These are phyloP conservation scores for Nyctalus aviator DNA, from an alignment of 2,797 vertebrate species.

Conservation along the genomic window DNA sequence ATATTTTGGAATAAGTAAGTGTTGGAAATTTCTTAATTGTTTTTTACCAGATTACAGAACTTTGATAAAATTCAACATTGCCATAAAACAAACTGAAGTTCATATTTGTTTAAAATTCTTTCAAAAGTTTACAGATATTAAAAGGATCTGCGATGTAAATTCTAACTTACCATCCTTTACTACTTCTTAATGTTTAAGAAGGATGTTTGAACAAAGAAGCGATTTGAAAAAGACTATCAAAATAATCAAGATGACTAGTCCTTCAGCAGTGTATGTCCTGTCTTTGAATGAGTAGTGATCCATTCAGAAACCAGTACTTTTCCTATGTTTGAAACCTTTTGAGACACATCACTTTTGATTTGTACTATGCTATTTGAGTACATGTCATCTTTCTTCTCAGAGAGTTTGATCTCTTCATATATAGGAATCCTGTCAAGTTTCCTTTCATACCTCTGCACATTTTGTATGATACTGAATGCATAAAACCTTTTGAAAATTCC, in stretches of 20 bases:
- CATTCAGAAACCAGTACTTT: not conserved
- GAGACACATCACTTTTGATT: not conserved
- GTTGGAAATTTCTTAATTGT: not conserved
- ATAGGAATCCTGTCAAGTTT: not conserved
- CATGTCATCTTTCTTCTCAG: not conserved
- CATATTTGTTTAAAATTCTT: not conserved
- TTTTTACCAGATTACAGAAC: not conserved
- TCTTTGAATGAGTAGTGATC: not conserved
- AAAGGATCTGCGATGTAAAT: not conserved
- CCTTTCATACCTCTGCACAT: not conserved
- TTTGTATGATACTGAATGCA: not conserved
- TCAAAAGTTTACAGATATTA: not conserved
- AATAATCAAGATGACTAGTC: not conserved
- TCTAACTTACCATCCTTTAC: not conserved
- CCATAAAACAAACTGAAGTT: not conserved
- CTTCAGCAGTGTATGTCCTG: not conserved
- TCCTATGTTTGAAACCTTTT: not conserved
- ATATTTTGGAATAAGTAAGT: not conserved
- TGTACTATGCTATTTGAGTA: not conserved
- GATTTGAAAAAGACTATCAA: not conserved
- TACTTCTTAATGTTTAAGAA: not conserved
- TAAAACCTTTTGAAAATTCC: not conserved
- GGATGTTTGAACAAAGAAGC: not conserved
- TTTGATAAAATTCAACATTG: not conserved
- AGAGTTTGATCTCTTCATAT: not conserved